Evolutionary conservation across 2,797 vertebrate genomes (phyloP).

Genomic region (Poliocrania exsul): DNA sequence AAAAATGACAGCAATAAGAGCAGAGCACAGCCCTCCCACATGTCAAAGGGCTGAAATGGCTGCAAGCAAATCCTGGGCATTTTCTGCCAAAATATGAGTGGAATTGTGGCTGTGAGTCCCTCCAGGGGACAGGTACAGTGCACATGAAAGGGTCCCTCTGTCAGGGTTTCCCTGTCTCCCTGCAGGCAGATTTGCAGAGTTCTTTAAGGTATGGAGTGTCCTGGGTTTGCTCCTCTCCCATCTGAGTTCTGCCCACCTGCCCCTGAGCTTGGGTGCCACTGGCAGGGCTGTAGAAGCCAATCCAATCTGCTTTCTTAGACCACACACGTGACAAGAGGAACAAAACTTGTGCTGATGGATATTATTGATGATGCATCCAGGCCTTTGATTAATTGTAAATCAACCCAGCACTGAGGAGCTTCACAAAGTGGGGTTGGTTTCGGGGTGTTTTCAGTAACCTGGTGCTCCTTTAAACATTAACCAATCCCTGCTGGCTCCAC

Average conservation of each 20-base stretch:
- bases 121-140: background rate
- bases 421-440: background rate
- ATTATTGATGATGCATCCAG: fast-evolving
- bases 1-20: background rate
- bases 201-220: background rate
- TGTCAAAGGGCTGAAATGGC: background rate
- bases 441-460: background rate
- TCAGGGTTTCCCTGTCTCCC: background rate
- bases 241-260: background rate
- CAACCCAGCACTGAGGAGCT: background rate
- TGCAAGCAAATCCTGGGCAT: background rate
- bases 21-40: background rate
- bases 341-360: fast-evolving
- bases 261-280: background rate
- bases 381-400: background rate
- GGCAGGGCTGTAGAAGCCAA: fast-evolving
- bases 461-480: background rate
- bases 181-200: background rate
- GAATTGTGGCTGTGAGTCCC: background rate
- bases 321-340: fast-evolving
- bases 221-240: background rate
- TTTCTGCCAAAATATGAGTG: background rate
- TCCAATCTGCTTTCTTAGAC: fast-evolving
- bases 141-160: background rate
- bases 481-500: background rate